Percentiles rank a stretch among this genome's conserved stretches.
These are phyloP conservation scores for Cylindroiulus punctatus DNA, from an alignment of 2,888 invertebrate species.

Conservation along the genomic window DNA sequence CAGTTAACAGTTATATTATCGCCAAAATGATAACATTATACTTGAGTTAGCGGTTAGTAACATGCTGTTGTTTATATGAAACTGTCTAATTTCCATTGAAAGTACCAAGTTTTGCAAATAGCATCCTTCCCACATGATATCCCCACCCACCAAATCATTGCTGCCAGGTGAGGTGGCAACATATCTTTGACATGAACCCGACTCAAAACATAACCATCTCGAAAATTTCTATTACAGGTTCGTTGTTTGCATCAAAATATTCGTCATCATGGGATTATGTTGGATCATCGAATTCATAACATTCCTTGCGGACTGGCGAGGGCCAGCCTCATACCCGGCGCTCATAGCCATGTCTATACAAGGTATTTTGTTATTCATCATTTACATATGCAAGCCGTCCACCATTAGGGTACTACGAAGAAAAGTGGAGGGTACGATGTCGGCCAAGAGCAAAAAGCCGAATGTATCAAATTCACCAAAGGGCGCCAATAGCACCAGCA, in stretches of 20 bases:
- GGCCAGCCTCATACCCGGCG: not conserved
- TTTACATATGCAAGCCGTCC: conserved; percentile 57
- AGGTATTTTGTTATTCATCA: conserved; percentile 57
- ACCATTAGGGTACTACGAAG: conserved; percentile 35
- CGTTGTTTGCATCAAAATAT: conserved; percentile 55
- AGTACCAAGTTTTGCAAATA: too few species aligned
- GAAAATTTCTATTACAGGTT: conserved; percentile 42
- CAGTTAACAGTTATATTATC: too few species aligned
- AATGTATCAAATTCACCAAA: not conserved
- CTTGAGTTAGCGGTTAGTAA: too few species aligned
- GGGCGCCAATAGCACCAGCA: not conserved
- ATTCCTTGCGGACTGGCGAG: not conserved
- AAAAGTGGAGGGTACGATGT: not conserved
- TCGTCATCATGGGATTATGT: conserved; percentile 57
- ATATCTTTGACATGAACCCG: too few species aligned
- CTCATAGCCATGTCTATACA: conserved; percentile 54
- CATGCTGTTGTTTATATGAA: too few species aligned
- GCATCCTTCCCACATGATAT: too few species aligned
- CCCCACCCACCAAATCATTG: too few species aligned
- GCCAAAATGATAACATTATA: too few species aligned
- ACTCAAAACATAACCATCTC: too few species aligned
- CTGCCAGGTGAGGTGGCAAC: too few species aligned
- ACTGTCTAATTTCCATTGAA: too few species aligned
- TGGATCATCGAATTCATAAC: conserved; percentile 51
- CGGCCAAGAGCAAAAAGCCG: not conserved